Percentiles rank a stretch among this genome's conserved stretches.
These are phyloP conservation scores for Cheilosia grossa DNA, from an alignment of 2,888 invertebrate genomes.

Conservation along the genomic window DNA sequence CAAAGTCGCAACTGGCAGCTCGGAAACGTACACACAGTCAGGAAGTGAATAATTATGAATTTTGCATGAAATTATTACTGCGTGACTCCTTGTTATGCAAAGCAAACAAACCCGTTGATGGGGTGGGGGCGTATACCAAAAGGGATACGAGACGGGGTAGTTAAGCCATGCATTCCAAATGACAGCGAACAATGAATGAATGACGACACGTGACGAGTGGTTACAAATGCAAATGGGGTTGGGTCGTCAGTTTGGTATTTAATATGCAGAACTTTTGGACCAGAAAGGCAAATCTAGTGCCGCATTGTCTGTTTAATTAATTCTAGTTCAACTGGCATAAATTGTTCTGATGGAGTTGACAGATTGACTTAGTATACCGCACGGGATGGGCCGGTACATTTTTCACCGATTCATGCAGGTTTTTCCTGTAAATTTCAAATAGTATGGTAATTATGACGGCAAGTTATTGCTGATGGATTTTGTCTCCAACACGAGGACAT, in stretches of 20 bases:
- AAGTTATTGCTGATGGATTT: background rate
- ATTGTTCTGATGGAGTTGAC: slow-evolving; percentile 25
- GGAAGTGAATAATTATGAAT: slow-evolving; percentile 71
- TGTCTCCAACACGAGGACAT: background rate
- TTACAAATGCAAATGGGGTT: slow-evolving; percentile 41
- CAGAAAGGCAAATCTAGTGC: slow-evolving; percentile 23
- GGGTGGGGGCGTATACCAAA: background rate
- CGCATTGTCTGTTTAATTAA: slow-evolving; percentile 37
- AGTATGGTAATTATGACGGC: background rate
- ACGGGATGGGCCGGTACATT: background rate
- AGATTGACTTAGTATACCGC: slow-evolving; percentile 3
- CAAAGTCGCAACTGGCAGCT: background rate
- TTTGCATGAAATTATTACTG: slow-evolving; percentile 70
- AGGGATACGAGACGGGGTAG: background rate
- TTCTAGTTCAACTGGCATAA: slow-evolving; percentile 44
- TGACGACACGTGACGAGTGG: slow-evolving; percentile 31
- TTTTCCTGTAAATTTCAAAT: background rate
- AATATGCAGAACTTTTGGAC: slow-evolving; percentile 50
- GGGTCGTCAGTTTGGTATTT: slow-evolving; percentile 19
- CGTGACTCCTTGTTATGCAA: slow-evolving; percentile 53
- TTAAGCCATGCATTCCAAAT: slow-evolving; percentile 49
- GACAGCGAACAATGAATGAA: slow-evolving; percentile 15
- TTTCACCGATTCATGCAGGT: slow-evolving; percentile 32
- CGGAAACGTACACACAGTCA: slow-evolving; percentile 40
- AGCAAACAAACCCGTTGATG: slow-evolving; percentile 17